Base-by-base conservation (phyloP, 2,888 invertebrate species). In the Acleris emargana region DNA sequence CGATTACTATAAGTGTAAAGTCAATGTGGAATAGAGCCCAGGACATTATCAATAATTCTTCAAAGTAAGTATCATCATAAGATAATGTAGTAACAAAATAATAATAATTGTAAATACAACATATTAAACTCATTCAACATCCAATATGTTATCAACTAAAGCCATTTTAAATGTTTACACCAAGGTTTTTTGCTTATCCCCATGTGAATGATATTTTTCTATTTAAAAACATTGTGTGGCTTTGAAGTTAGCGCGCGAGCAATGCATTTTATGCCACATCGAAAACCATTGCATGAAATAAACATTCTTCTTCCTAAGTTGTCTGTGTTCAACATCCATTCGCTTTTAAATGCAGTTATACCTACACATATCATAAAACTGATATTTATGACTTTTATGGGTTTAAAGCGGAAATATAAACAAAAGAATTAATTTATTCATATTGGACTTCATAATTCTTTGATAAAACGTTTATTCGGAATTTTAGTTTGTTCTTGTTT, bases 401-500 rank as follows among this genome's bases (percentile, higher is more conserved):
- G 17, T 17, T 25, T 5, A 38, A 18, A 18, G 49, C 49, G 58
- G 58, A 58, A 32, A 32, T 49, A 58, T 58, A 58, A 58, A 58
- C 58, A 58, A 58, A 32, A 38, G 49, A 58, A 49, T 58, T 49
- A 58, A 58, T 58, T 58, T 58, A 58, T 58, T 58, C 58, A 58
- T 49, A 58, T 49, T 32, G 5, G 57, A 25, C 22, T 45, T 49
- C 32, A 18, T 58, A 58, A 58, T 49, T 32, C 42, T 25, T 45
- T 57, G 28, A 45, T 45, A 25, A 20, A 55, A 57, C 25, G 20
- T 17, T 45, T 45, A 57, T 17, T 57, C 25, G 43, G 45, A 47
- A 22, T 43, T 17, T 45, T 57, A 22, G 16, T 45, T 45, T n/a
- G 16, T 45, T 45, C 17, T 45, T 16, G 3, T 51, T 25, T n/a